Conservation (phyloP, 1,140 invertebrate genomes). For the Aphelinus certus region DNA sequence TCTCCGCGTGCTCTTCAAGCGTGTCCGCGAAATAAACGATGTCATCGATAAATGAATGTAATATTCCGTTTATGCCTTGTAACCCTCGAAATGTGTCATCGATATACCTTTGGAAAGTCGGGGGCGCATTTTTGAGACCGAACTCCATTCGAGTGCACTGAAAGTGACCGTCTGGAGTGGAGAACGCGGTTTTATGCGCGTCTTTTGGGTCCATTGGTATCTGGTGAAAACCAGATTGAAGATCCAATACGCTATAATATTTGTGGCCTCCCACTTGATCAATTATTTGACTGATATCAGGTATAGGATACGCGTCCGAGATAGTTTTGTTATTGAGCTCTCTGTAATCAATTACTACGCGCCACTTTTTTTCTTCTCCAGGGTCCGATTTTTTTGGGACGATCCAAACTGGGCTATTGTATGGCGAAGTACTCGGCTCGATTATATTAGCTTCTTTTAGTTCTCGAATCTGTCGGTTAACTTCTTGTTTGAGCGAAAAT, state of each 20-base stretch:
- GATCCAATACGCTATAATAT: conserved; percentile 38
- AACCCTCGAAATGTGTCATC: neutral
- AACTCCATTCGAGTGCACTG: neutral
- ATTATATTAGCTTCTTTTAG: too few relatives aligned
- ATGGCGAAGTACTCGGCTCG: too few relatives aligned
- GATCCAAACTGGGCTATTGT: too few relatives aligned
- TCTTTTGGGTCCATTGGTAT: neutral
- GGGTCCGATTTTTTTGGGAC: too few relatives aligned
- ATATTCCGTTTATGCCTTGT: neutral
- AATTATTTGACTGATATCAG: too few relatives aligned
- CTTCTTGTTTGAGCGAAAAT: too few relatives aligned
- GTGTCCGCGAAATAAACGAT: neutral
- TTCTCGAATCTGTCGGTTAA: too few relatives aligned
- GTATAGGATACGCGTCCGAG: neutral
- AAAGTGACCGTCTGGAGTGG: neutral
- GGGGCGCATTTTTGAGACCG: conserved; percentile 1
- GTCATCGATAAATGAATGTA: neutral
- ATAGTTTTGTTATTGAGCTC: too few relatives aligned
- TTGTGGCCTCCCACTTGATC: neutral
- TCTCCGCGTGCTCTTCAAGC: neutral
- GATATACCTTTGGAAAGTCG: conserved; percentile 14
- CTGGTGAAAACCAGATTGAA: conserved; percentile 33
- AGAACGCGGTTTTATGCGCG: neutral
- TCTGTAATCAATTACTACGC: too few relatives aligned
- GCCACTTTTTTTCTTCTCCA: too few relatives aligned